Percentiles rank a stretch among this genome's conserved stretches.
Conservation (phyloP, 2,888 invertebrate genomes). For the Rhabditoides inermis region DNA sequence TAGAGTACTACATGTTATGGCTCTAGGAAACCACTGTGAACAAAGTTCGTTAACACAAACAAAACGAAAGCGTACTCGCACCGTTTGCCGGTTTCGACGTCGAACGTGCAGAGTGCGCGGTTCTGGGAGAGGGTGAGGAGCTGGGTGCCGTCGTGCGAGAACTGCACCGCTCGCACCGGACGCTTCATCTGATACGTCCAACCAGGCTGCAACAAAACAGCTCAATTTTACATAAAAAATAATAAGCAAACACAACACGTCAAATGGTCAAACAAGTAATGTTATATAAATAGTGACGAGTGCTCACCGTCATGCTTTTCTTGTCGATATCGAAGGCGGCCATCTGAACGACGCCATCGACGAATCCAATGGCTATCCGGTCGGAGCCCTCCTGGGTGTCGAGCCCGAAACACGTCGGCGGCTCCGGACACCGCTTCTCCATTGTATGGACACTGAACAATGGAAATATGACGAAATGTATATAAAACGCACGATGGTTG, state of each 20-base stretch:
- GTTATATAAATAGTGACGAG: neutral
- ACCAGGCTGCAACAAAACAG: slow-evolving; percentile 10
- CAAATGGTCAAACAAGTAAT: too few relatives aligned
- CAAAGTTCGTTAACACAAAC: too few relatives aligned
- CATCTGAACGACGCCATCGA: slow-evolving; percentile 19
- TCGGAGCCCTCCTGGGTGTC: too few relatives aligned
- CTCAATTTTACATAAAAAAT: too few relatives aligned
- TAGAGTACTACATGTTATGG: too few relatives aligned
- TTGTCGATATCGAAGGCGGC: slow-evolving; percentile 7
- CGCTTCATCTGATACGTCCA: slow-evolving; percentile 23
- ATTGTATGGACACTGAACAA: too few relatives aligned
- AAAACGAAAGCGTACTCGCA: slow-evolving; percentile 7
- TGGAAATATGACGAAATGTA: too few relatives aligned
- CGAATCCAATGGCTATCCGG: slow-evolving; percentile 19
- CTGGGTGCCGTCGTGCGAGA: slow-evolving; percentile 9
- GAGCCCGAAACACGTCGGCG: too few relatives aligned
- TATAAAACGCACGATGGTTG: too few relatives aligned
- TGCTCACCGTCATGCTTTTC: slow-evolving; percentile 4
- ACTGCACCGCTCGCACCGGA: slow-evolving; percentile 16
- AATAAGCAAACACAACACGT: neutral
- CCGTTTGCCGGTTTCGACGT: slow-evolving; percentile 35
- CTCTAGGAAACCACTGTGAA: too few relatives aligned
- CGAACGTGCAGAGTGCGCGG: slow-evolving; percentile 32
- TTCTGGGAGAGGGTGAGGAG: slow-evolving; percentile 25
- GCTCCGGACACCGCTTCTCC: too few relatives aligned